These are phyloP conservation scores for Neosilurus hyrtlii DNA, from an alignment of 2,797 vertebrate species.

Conservation along the genomic window DNA sequence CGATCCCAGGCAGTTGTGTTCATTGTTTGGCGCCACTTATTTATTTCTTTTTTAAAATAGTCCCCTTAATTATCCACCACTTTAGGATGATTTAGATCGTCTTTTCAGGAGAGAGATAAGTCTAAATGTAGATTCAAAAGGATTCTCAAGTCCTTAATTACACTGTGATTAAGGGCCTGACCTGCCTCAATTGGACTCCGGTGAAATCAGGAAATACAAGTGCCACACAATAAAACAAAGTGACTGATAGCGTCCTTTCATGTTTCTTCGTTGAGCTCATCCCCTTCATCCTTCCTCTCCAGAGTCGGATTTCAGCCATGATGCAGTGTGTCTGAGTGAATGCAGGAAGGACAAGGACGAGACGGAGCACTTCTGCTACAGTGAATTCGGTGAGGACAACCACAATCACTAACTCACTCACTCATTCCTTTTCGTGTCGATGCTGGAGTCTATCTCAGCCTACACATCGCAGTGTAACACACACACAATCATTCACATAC, in stretches of 20 bases:
- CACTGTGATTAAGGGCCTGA: not conserved
- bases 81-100: conserved; percentile 20
- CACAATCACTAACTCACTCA: too few species aligned
- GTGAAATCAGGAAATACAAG: conserved; percentile 16
- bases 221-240: not conserved
- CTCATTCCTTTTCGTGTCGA: too few species aligned
- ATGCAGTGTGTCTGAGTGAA: conserved; percentile 75
- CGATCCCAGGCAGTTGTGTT: conserved; percentile 36
- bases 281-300: conserved; percentile 29
- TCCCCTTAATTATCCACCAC: conserved; percentile 14
- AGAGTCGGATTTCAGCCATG: conserved; percentile 75
- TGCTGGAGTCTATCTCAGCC: too few species aligned
- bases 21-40: conserved; percentile 20
- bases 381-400: conserved; percentile 73
- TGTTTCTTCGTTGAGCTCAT: not conserved
- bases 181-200: not conserved
- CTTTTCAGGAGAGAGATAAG: conserved; percentile 3
- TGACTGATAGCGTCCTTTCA: conserved; percentile 5
- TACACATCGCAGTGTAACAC: too few species aligned
- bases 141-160: conserved; percentile 12
- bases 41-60: not conserved
- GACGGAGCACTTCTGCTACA: conserved; percentile 76
- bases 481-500: too few species aligned
- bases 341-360: conserved; percentile 79
- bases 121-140: conserved; percentile 14